These are phyloP conservation scores for Nothobranchius furzeri DNA, from an alignment of 2,113 vertebrate species.

Conservation along the genomic window DNA sequence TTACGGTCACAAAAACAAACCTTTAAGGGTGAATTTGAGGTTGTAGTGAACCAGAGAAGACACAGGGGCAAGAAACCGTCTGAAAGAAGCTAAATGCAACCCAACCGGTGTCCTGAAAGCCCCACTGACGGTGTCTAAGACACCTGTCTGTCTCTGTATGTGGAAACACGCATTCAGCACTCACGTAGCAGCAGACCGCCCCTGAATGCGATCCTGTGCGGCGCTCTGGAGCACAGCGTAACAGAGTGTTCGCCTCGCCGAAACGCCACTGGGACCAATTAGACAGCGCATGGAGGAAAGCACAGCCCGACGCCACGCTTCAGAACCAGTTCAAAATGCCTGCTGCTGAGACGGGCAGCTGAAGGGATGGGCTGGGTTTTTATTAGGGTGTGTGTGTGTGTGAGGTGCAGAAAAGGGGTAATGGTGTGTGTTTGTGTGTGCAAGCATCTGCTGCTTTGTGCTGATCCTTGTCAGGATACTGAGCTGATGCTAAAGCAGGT, in stretches of 20 bases:
- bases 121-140: constrained; percentile 5
- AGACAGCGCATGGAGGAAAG: constrained; percentile 57
- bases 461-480: constrained; percentile 7
- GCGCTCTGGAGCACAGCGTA: constrained; percentile 44
- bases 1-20: no score
- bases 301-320: constrained; percentile 33
- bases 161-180: constrained; percentile 23
- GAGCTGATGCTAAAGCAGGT: constrained; percentile 18
- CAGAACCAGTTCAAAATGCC: constrained; percentile 63
- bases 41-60: background rate
- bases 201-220: constrained; percentile 31
- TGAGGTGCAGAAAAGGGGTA: background rate
- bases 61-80: no score
- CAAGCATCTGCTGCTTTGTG: constrained; percentile 33
- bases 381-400: constrained; percentile 20
- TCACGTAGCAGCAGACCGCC: constrained; percentile 23
- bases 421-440: constrained; percentile 19
- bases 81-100: background rate
- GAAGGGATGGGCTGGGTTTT: constrained; percentile 51
- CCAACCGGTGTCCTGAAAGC: constrained; percentile 12
- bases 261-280: constrained; percentile 75
- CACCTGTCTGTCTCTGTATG: constrained; percentile 6
- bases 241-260: constrained; percentile 43
- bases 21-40: background rate
- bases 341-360: constrained; percentile 57